These are phyloP conservation scores for Cyprinella venusta DNA, from an alignment of 2,797 vertebrate genomes.

Conservation along the genomic window DNA sequence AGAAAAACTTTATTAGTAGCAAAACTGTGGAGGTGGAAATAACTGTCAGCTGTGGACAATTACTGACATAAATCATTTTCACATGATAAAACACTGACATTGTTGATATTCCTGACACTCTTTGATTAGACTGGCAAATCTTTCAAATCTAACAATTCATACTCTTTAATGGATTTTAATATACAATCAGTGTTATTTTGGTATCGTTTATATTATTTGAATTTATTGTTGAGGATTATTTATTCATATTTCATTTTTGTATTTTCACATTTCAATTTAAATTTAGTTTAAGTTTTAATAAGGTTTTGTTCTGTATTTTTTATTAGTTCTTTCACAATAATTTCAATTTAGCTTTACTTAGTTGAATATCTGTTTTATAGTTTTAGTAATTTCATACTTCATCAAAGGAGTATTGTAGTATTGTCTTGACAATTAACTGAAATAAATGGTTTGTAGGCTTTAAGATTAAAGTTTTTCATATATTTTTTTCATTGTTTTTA, in stretches of 20 bases:
- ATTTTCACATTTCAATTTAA: background rate
- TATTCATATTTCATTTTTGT: background rate
- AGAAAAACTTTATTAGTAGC: background rate
- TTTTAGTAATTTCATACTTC: background rate
- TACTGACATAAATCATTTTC: background rate
- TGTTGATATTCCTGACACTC: background rate
- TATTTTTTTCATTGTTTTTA: background rate
- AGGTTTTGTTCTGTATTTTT: background rate
- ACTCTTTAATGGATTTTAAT: background rate
- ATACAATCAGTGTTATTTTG: background rate
- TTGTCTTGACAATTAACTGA: background rate
- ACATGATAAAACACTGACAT: background rate
- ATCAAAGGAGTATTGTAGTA: background rate
- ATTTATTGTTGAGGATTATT: too few relatives aligned
- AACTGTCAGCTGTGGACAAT: background rate
- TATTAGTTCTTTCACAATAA: background rate
- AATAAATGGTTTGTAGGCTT: background rate
- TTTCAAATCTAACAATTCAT: background rate
- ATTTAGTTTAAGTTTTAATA: background rate
- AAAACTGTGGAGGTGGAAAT: background rate
- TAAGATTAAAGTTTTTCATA: background rate
- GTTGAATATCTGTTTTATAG: background rate
- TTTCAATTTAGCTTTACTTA: background rate
- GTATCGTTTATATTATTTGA: background rate
- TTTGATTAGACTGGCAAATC: background rate